Percentiles rank a stretch among this genome's conserved stretches.
phyloP scores from a whole-genome alignment of 2,113 vertebrate genomes.

The Syrmaticus mikado region DNA sequence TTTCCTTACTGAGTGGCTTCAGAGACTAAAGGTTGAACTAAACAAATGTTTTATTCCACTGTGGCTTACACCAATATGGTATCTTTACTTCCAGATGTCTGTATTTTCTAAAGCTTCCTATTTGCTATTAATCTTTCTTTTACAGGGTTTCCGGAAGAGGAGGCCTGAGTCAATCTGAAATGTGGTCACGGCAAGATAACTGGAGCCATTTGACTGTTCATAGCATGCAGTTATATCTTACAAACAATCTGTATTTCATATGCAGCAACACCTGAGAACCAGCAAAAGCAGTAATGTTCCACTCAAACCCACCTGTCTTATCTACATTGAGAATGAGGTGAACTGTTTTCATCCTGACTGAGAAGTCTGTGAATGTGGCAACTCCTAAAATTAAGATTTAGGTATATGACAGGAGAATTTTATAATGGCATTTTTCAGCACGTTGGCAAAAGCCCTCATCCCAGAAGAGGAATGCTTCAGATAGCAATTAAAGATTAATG shows the following conservation, averaged over 20 bases:
- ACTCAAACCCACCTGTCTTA: not conserved
- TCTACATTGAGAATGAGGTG: not conserved
- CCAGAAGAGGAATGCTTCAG: not conserved
- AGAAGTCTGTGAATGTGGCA: not conserved
- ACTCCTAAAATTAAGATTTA: slow-evolving; percentile 26
- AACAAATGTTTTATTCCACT: slow-evolving; percentile 56
- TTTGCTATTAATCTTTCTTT: slow-evolving; percentile 55
- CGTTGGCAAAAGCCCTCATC: not conserved
- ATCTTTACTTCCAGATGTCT: slow-evolving; percentile 69
- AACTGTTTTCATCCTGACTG: not conserved
- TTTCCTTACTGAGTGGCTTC: slow-evolving; percentile 30
- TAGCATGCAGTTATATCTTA: not conserved
- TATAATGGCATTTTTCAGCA: not conserved
- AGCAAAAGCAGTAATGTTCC: not conserved
- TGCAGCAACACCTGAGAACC: not conserved
- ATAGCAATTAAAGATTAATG: slow-evolving; percentile 29
- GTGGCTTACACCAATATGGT: slow-evolving; percentile 41
- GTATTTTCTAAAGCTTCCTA: slow-evolving; percentile 54
- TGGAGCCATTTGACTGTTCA: slow-evolving; percentile 8
- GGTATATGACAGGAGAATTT: not conserved
- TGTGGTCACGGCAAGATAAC: slow-evolving; percentile 1
- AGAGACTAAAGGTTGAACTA: slow-evolving; percentile 48
- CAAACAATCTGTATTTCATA: not conserved
- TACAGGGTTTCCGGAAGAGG: slow-evolving; percentile 19
- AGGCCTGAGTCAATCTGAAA: slow-evolving; percentile 31